These are phyloP conservation scores for Argyrosomus japonicus DNA, from an alignment of 2,113 vertebrate genomes.

Conservation along the genomic window DNA sequence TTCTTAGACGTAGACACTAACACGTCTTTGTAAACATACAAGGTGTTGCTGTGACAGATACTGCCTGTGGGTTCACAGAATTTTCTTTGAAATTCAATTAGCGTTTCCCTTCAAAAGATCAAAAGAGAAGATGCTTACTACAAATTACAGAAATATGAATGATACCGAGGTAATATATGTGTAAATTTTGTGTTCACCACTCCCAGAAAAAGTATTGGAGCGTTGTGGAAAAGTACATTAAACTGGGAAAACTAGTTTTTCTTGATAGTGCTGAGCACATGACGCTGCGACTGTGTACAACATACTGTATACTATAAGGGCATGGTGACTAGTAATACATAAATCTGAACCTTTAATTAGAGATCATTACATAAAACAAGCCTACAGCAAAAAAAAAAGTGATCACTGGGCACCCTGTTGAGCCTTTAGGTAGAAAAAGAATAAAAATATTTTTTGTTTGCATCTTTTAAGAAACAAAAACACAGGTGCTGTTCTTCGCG, in stretches of 20 bases:
- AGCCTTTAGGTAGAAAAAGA: not conserved
- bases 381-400: not conserved
- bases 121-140: not conserved
- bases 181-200: not conserved
- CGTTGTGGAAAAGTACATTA: not conserved
- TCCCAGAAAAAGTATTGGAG: too few relatives aligned
- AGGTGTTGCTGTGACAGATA: not conserved
- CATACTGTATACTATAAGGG: too few relatives aligned
- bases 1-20: not conserved
- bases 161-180: not conserved
- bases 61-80: not conserved
- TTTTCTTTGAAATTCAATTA: too few relatives aligned
- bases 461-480: conserved; percentile 16
- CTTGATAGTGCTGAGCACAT: not conserved
- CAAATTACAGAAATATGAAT: not conserved
- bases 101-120: not conserved
- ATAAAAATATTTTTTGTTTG: not conserved
- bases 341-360: not conserved
- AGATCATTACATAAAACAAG: not conserved
- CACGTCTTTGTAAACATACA: not conserved
- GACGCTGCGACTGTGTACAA: too few relatives aligned
- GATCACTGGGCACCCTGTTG: not conserved
- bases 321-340: too few relatives aligned
- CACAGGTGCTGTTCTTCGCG: conserved; percentile 26
- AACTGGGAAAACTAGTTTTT: conserved; percentile 10